Conservation (phyloP, 2,888 invertebrate species). For the Sinhomidia bicolor region DNA sequence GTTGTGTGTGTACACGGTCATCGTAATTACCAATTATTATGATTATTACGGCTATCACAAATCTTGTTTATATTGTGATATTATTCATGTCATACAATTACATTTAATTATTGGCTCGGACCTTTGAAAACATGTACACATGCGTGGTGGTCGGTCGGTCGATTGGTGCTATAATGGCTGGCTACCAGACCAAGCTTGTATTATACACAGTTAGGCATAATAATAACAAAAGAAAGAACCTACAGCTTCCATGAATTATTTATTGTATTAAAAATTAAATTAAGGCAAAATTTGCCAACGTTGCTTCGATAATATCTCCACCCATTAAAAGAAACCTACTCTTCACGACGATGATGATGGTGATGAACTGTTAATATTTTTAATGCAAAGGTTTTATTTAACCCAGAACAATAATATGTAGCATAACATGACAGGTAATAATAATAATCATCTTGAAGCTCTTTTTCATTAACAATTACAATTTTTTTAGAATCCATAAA, state of each 20-base stretch:
- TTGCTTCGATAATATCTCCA: neutral
- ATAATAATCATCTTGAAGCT: neutral
- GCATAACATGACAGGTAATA: neutral
- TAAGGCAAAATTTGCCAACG: slow-evolving; percentile 55
- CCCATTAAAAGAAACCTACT: neutral
- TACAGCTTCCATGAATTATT: slow-evolving; percentile 9
- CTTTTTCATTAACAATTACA: no score
- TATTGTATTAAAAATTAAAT: slow-evolving; percentile 61
- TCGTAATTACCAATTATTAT: slow-evolving; percentile 46
- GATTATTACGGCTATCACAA: slow-evolving; percentile 12
- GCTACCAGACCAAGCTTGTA: neutral
- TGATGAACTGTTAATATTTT: neutral
- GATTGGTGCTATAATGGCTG: no score
- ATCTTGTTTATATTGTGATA: slow-evolving; percentile 41
- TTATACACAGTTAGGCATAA: neutral
- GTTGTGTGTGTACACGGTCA: slow-evolving; percentile 22
- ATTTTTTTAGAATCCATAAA: neutral
- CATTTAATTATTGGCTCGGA: slow-evolving; percentile 43
- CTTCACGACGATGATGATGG: no score
- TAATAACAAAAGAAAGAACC: neutral
- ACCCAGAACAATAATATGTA: neutral
- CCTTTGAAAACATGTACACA: slow-evolving; percentile 21
- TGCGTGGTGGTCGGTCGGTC: no score
- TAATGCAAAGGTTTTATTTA: neutral
- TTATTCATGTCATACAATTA: slow-evolving; percentile 44